Conservation (phyloP, 2,888 invertebrate genomes). For the Tetragonula carbonaria region DNA sequence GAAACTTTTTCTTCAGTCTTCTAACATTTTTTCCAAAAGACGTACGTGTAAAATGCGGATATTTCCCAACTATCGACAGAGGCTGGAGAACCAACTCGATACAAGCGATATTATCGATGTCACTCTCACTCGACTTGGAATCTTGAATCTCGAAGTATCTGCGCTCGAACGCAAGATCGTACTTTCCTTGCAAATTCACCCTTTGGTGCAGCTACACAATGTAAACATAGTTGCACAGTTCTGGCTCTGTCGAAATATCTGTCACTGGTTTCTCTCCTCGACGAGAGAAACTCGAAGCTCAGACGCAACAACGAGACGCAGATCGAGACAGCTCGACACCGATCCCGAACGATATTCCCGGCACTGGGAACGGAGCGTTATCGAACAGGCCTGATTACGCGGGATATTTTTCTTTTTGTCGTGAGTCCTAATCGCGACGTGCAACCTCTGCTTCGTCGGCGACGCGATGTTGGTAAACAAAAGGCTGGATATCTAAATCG, state of each 20-base stretch:
- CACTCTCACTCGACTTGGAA: neutral
- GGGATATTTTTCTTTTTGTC: constrained; percentile 13
- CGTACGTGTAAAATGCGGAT: no score
- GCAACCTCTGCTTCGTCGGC: constrained; percentile 16
- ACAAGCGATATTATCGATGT: neutral
- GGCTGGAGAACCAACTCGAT: neutral
- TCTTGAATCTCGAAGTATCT: neutral
- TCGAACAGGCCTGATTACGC: constrained; percentile 6
- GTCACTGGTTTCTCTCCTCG: neutral
- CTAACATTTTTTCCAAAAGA: neutral
- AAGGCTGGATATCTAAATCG: constrained; percentile 72
- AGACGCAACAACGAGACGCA: neutral
- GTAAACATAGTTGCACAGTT: neutral
- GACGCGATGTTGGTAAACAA: constrained; percentile 70
- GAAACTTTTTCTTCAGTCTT: no score
- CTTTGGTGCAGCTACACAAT: neutral
- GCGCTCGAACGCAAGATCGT: neutral
- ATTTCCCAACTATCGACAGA: neutral
- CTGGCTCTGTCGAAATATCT: neutral
- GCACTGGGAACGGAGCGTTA: neutral
- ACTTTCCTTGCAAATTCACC: neutral
- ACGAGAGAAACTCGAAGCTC: neutral
- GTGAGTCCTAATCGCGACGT: neutral
- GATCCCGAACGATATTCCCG: neutral
- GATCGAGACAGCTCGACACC: neutral